Percentiles rank a stretch among this genome's conserved stretches.
These are phyloP conservation scores for Diarsia dahlii DNA, from an alignment of 2,888 invertebrate species.

Conservation along the genomic window DNA sequence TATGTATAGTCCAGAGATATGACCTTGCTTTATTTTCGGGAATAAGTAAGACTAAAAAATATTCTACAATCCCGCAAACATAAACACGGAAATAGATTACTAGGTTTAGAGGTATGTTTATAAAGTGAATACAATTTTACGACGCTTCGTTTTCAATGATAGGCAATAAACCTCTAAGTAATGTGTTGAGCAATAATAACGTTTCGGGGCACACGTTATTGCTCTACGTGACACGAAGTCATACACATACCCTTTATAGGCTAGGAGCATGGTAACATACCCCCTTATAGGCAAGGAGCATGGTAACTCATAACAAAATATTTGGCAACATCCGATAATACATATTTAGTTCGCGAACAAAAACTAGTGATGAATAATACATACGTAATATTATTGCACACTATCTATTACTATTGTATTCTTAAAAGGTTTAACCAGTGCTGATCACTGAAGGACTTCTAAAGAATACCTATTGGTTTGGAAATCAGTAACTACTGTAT, in stretches of 20 bases:
- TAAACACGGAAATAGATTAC: not conserved
- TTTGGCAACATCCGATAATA: conserved; percentile 53
- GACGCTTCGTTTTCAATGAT: conserved; percentile 24
- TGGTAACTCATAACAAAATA: conserved; percentile 47
- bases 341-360: conserved; percentile 38
- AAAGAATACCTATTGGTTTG: not conserved
- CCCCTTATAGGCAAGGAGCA: conserved; percentile 21
- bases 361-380: conserved; percentile 55
- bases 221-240: conserved; percentile 40
- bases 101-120: not conserved
- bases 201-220: conserved; percentile 32
- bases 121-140: conserved; percentile 3
- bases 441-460: conserved; percentile 1
- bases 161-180: conserved; percentile 26
- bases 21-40: no score
- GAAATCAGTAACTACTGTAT: not conserved
- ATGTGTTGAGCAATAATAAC: conserved; percentile 40
- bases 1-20: not conserved
- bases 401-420: conserved; percentile 17
- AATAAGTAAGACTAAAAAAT: not conserved
- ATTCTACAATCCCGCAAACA: not conserved
- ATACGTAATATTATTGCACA: conserved; percentile 9
- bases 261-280: conserved; percentile 5
- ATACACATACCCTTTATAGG: conserved; percentile 30
- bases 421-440: conserved; percentile 21